These are phyloP conservation scores for Gnatocerus cornutus DNA, from an alignment of 2,888 invertebrate genomes.

Conservation along the genomic window DNA sequence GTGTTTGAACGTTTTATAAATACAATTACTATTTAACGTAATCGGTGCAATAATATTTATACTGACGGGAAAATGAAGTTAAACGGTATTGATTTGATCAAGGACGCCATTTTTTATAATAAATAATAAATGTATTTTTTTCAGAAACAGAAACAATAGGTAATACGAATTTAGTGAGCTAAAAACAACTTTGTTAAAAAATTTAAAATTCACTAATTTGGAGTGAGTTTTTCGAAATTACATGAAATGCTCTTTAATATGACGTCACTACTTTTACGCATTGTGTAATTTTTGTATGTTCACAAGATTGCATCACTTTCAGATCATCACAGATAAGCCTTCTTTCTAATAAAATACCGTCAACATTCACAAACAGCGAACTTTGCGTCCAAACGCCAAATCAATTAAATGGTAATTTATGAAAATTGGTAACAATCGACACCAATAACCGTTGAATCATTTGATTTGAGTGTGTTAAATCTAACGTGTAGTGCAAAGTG, in stretches of 20 bases:
- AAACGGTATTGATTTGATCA: neutral
- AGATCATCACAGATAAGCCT: no score
- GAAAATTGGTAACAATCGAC: neutral
- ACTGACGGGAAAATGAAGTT: neutral
- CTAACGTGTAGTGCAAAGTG: neutral
- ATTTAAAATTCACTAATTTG: no score
- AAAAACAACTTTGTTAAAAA: no score
- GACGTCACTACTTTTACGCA: no score
- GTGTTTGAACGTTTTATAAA: slow-evolving; percentile 7
- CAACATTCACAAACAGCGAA: no score
- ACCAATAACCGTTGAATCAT: neutral
- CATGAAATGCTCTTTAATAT: no score
- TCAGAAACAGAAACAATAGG: no score
- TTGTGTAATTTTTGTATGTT: no score
- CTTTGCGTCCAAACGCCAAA: neutral
- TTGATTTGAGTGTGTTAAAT: neutral
- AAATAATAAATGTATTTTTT: slow-evolving; percentile 1
- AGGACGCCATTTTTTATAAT: neutral
- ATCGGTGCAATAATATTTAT: neutral
- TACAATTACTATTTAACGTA: slow-evolving; percentile 9
- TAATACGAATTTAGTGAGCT: no score
- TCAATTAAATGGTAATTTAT: neutral
- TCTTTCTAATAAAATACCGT: no score
- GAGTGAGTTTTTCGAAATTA: no score
- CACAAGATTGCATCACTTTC: no score